Evolutionary conservation across 2,113 vertebrate genomes (phyloP), one percentile per base, ranked within the genome.

Genomic region (Mesembrinibis cayennensis): DNA sequence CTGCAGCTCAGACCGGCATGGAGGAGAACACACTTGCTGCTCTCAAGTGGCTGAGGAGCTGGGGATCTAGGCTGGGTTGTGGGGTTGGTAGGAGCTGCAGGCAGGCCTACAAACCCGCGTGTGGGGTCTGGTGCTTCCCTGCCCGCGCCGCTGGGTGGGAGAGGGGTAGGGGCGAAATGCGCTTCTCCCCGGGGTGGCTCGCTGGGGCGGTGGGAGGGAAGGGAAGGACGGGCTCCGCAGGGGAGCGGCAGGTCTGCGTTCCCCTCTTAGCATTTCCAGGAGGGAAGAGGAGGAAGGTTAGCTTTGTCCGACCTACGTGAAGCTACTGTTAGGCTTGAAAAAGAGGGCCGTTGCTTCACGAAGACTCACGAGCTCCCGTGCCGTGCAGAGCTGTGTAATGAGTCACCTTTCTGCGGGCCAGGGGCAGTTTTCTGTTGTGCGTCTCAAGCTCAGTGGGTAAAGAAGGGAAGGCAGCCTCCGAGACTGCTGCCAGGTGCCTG

Each of bases 371-470:
- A 27, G 23, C 56, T 71, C 58, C 27, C 0, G 3, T 30, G 62
- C 56, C 2, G 0, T 2, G 26, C 38, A 3, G 30, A 23, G 55
- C 38, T 25, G 1, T 0, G 1, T 8, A 13, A 15, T 1, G 29
- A 23, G 47, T n/a, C 1, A 5, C 47, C 19, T 9, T 22, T 67
- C 42, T 38, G 50, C 2, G 1, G 14, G 18, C 50, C 8, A 4
- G 72, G 19, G 53, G 32, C 52, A 17, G 38, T 18, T 80, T 52
- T 74, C 32, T 62, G 58, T 7, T 49, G 56, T 13, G 38, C 14
- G 6, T 34, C 82, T 47, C 5, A 1, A 13, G 17, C 32, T 86
- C 27, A 1, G 71, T 5, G 13, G 11, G 9, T 47, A 7, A 22
- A 2, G 23, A 40, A 74, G 52, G 45, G 52, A 62, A 47, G 59